Base-by-base conservation (phyloP, 2,888 invertebrate genomes). In the Drosophila flavopinicola region DNA sequence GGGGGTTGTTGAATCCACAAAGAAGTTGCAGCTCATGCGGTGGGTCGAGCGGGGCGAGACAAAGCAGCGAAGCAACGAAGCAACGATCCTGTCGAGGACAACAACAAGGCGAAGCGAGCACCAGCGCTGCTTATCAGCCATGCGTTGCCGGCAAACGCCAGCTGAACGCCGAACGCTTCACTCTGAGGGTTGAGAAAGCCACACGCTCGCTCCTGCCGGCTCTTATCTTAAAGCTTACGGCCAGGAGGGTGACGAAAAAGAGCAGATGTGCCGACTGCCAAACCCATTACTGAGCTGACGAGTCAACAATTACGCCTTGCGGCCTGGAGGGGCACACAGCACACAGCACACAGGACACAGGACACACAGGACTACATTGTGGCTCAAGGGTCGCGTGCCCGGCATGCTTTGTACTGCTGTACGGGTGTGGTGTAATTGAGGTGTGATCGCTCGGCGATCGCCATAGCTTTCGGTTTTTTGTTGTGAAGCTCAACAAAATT, bases 221-320 rank as follows among this genome's bases (percentile, higher is more conserved):
- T 72, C 87, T 87, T 84, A 84, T 84, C 83, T 84, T 87, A 72
- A 83, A 83, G 86, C 83, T 83, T 65, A 32, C 51, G 38, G 30
- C 20, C 39, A 27, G 42, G 45, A 60, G 85, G 80, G 80, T 73
- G 80, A 42, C 25, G 39, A 35, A 78, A 85, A 79, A 68, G 77
- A 86, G 86, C 88, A 85, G 85, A 86, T 85, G 85, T 86, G 67
- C 77, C 23, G 48, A 54, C 65, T 44, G 39, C 41, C 47, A 44
- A 35, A 17, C 56, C 33, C 27, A 58, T 27, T 30, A 60, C 24
- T 53, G 54, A 69, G 66, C 70, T 57, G 70, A 74, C 72, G 79
- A 74, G 64, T 60, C 67, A 63, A 77, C 58, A 75, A 61, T 66
- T 65, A 66, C 67, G 42, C 53, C 74, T 66, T 63, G 45, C 61